Percentiles rank a stretch among this genome's conserved stretches.
These are phyloP conservation scores for Bombus impatiens DNA, from an alignment of 1,140 invertebrate species.

Conservation along the genomic window DNA sequence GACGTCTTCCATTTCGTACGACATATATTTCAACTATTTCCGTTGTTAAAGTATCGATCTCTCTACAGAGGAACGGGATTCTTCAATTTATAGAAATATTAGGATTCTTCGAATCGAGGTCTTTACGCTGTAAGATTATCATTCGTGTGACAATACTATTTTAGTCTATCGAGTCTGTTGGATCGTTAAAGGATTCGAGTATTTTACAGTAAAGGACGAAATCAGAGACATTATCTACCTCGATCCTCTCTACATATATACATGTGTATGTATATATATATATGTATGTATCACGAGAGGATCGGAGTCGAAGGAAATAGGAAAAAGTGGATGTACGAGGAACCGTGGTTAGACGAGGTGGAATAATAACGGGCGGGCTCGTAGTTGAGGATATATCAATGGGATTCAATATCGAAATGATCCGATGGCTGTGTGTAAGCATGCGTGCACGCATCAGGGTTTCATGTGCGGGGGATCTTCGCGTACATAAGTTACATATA, in stretches of 20 bases:
- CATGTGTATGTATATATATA: too few relatives aligned
- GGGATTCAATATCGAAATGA: slow-evolving; percentile 70
- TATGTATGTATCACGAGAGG: neutral
- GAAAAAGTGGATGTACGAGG: slow-evolving; percentile 35
- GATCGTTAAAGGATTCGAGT: neutral
- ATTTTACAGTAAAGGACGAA: slow-evolving; percentile 19
- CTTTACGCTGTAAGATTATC: neutral
- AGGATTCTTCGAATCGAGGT: neutral
- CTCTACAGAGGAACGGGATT: neutral
- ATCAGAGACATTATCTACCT: neutral
- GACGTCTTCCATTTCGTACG: neutral
- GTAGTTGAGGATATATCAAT: slow-evolving; percentile 61
- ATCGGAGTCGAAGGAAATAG: slow-evolving; percentile 1
- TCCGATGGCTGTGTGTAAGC: slow-evolving; percentile 63
- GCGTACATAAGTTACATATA: slow-evolving; percentile 53
- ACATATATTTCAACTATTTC: neutral
- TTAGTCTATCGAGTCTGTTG: too few relatives aligned
- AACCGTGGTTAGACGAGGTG: slow-evolving; percentile 53
- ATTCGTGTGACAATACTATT: too few relatives aligned
- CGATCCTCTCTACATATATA: too few relatives aligned
- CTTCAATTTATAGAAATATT: neutral
- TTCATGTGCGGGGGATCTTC: slow-evolving; percentile 33
- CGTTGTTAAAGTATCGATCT: neutral
- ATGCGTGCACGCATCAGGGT: slow-evolving; percentile 53
- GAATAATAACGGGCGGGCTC: slow-evolving; percentile 56